Base-by-base conservation (phyloP, 2,797 vertebrate genomes). In the Choloepus didactylus region DNA sequence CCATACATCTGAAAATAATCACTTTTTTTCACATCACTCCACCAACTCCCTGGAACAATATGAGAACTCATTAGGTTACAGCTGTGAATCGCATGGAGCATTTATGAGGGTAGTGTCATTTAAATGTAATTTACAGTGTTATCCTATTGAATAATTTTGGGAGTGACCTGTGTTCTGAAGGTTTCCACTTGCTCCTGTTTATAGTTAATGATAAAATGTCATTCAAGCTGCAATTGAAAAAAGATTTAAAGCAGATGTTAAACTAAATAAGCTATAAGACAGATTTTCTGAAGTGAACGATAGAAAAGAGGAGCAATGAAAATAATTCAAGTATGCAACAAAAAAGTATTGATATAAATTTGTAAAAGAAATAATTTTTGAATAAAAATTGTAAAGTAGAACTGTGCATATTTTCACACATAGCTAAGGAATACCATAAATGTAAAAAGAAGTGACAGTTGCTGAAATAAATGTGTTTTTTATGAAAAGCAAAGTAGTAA, bases 371-470 rank as follows among this genome's bases (percentile, higher is more conserved):
- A 98, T 97, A 98, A 97, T 97, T 97, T 98, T 98, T 97, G 95
- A 96, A 97, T 97, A 98, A 98, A 98, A 98, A 97, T 83, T 97
- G 81, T 97, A 98, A 97, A 97, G 70, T 88, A 96, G 92, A 94
- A 97, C 97, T 97, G 98, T 96, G 84, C 92, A 27, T 29, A 80
- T 97, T 98, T 98, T 98, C 89, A 97, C 91, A 95, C 93, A 97
- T 95, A 98, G 92, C 98, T 98, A 98, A 98, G 97, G 97, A 96
- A 98, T 98, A 97, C 98, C 97, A 98, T 98, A 98, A 98, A 98
- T 98, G 97, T 89, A 98, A 98, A 97, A 93, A 97, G 96, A 97
- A 97, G 91, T 98, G 98, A 98, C 97, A 98, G 97, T 98, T 98
- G 87, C 97, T 98, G 95, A 98, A 98, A 98, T 98, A 98, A 98